Conservation (phyloP, 2,113 vertebrate species). For the Thryonomys swinderianus region DNA sequence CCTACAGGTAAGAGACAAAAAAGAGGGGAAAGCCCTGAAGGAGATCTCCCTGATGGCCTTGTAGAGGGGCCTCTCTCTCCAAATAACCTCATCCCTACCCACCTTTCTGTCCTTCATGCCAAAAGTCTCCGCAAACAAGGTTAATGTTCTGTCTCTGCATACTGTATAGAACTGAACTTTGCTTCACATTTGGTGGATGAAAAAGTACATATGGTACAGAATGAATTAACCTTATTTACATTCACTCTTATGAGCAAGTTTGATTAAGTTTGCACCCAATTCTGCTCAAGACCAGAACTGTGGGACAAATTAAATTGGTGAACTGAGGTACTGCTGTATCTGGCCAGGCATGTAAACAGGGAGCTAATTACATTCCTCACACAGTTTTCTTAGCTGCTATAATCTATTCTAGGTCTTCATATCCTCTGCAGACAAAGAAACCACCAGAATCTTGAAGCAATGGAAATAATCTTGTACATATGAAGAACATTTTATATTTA, state of each 20-base stretch:
- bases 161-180: background rate
- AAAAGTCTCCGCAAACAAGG: background rate
- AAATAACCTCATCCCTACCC: background rate
- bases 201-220: background rate
- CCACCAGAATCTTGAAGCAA: slow-evolving; percentile 43
- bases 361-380: slow-evolving; percentile 49
- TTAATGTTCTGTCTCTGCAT: background rate
- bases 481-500: slow-evolving; percentile 61
- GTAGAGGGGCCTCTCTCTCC: background rate
- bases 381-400: background rate
- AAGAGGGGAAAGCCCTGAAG: background rate
- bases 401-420: slow-evolving; percentile 37
- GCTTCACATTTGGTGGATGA: background rate
- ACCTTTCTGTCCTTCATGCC: background rate
- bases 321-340: background rate
- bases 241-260: background rate
- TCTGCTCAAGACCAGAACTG: background rate
- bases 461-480: slow-evolving; percentile 55
- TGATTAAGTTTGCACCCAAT: background rate
- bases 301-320: background rate
- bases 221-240: background rate
- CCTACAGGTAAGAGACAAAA: background rate
- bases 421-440: slow-evolving; percentile 53
- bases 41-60: background rate
- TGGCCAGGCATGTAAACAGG: slow-evolving; percentile 32